Conservation (phyloP, 1,140 invertebrate genomes). For the Tenebrio molitor region DNA sequence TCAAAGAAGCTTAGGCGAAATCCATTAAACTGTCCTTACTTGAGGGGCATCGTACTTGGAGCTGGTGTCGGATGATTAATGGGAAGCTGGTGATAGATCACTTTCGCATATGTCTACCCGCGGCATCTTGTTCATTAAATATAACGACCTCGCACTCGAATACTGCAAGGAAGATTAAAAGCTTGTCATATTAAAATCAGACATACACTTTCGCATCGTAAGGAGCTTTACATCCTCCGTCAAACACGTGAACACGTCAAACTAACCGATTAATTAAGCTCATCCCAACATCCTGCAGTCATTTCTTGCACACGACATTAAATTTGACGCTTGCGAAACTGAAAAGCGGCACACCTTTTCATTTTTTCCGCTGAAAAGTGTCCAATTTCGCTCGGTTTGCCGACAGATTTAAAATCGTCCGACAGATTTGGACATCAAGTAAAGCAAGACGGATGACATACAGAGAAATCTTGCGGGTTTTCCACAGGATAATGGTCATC, state of each 20-base stretch:
- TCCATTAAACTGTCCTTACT: constrained; percentile 52
- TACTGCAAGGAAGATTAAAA: constrained; percentile 48
- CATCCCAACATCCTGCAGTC: too few relatives aligned
- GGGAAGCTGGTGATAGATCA: constrained; percentile 53
- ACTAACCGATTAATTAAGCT: background rate
- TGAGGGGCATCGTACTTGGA: constrained; percentile 47
- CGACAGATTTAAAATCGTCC: constrained; percentile 1
- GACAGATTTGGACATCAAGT: constrained; percentile 39
- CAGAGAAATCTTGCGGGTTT: constrained; percentile 52
- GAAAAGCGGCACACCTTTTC: too few relatives aligned
- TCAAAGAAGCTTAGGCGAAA: constrained; percentile 22
- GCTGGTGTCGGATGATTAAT: constrained; percentile 54
- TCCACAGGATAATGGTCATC: constrained; percentile 52
- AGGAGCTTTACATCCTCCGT: background rate
- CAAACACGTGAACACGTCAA: background rate
- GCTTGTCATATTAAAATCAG: constrained; percentile 47
- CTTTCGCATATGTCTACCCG: constrained; percentile 54
- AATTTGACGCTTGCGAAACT: too few relatives aligned
- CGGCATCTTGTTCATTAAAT: constrained; percentile 56
- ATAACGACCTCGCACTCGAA: constrained; percentile 52
- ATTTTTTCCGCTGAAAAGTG: constrained; percentile 1
- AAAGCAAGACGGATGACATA: constrained; percentile 56
- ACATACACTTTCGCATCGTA: background rate
- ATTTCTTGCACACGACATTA: too few relatives aligned
- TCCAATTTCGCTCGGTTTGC: constrained; percentile 25